phyloP scores from a whole-genome alignment of 2,888 invertebrate species.

The Orthosia gothica region DNA sequence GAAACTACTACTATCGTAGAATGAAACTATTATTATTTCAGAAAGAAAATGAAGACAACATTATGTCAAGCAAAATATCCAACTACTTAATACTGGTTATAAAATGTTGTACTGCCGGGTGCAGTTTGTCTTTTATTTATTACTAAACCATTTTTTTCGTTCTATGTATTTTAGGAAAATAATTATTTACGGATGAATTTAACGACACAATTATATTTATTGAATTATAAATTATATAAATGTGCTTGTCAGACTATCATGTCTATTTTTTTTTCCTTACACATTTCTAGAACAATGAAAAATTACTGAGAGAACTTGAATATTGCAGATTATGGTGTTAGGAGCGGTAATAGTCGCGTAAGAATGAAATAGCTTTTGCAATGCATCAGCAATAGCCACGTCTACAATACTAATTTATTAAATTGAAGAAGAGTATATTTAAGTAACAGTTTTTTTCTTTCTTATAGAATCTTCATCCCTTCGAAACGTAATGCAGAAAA shows the following conservation, averaged over 20 bases:
- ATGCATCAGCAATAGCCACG: background rate
- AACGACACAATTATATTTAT: background rate
- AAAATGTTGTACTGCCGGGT: background rate
- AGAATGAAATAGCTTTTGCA: background rate
- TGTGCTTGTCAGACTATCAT: background rate
- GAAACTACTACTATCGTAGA: background rate
- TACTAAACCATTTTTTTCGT: background rate
- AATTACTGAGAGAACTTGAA: background rate
- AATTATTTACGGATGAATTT: background rate
- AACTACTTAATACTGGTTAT: background rate
- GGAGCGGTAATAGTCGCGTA: background rate
- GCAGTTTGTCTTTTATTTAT: background rate
- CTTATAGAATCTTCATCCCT: background rate
- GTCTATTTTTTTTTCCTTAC: background rate
- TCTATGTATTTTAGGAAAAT: background rate
- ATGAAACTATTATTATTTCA: background rate
- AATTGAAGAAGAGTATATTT: background rate
- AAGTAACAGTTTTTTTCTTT: background rate
- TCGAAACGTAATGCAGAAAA: background rate
- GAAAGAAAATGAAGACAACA: slow-evolving; percentile 3
- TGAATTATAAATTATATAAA: background rate
- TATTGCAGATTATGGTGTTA: slow-evolving; percentile 15
- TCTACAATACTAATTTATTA: background rate
- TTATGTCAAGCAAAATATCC: background rate
- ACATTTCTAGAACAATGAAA: too few relatives aligned